Evolutionary conservation across 1,140 invertebrate genomes (phyloP).

Genomic region (Drosophila parabipectinata): DNA sequence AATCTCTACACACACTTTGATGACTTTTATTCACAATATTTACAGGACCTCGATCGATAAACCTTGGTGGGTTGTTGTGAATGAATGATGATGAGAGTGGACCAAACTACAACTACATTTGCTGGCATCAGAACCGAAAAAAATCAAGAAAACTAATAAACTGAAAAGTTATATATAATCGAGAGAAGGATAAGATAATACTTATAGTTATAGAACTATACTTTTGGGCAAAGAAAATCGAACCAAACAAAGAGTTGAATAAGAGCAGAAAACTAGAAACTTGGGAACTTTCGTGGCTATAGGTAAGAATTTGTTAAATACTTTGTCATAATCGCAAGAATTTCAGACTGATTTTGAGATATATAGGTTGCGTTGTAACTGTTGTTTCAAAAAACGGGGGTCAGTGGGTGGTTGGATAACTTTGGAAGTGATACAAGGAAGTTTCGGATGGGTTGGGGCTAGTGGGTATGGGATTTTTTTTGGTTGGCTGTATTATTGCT

Average conservation of each 20-base stretch:
- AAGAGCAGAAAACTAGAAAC: conserved; percentile 35
- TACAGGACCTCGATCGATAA: background rate
- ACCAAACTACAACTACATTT: conserved; percentile 51
- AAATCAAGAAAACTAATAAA: conserved; percentile 22
- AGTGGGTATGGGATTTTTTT: background rate
- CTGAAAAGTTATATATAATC: conserved; percentile 14
- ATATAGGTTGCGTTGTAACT: conserved; percentile 23
- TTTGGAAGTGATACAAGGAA: background rate
- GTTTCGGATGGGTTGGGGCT: conserved; percentile 1
- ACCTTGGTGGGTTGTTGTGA: background rate
- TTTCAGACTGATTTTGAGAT: conserved; percentile 32
- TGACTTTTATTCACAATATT: conserved; percentile 12
- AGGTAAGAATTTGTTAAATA: conserved; percentile 40
- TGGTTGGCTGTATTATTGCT: conserved; percentile 38
- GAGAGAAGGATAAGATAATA: conserved; percentile 1
- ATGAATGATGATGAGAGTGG: conserved; percentile 5
- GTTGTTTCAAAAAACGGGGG: conserved; percentile 21
- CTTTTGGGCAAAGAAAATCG: conserved; percentile 12
- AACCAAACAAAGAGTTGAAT: conserved; percentile 11
- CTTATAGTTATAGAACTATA: conserved; percentile 20
- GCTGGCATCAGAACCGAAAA: conserved; percentile 46
- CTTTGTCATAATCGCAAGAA: conserved; percentile 43
- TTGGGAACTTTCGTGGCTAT: conserved; percentile 40
- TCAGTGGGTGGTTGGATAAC: background rate
- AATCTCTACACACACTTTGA: background rate